Conservation (phyloP, 2,888 invertebrate genomes). For the Rhamnusium bicolor region DNA sequence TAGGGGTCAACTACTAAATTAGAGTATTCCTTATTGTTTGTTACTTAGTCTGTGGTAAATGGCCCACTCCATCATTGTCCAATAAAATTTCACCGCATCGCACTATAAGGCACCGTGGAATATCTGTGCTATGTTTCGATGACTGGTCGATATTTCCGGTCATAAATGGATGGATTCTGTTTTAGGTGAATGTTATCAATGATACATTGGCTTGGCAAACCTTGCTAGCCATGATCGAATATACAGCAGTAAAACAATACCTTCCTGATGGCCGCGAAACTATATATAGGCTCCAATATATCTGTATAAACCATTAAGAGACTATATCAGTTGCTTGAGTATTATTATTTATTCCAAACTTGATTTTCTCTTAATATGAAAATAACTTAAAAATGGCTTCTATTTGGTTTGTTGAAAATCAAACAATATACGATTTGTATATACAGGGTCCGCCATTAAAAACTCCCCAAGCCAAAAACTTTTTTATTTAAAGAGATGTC, state of each 20-base stretch:
- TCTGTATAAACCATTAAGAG: too few relatives aligned
- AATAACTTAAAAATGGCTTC: too few relatives aligned
- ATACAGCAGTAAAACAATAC: not conserved
- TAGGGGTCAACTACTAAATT: too few relatives aligned
- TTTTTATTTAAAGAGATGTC: too few relatives aligned
- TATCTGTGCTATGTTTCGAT: not conserved
- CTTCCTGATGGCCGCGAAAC: not conserved
- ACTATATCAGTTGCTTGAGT: too few relatives aligned
- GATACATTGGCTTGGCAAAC: not conserved
- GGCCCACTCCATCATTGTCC: not conserved
- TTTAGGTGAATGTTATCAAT: not conserved
- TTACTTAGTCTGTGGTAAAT: not conserved
- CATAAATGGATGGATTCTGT: not conserved
- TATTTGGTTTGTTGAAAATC: too few relatives aligned
- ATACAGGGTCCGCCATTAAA: too few relatives aligned
- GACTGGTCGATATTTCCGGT: not conserved
- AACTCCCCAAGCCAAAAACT: too few relatives aligned
- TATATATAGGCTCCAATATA: too few relatives aligned
- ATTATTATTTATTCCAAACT: too few relatives aligned
- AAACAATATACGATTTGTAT: too few relatives aligned
- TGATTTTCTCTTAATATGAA: too few relatives aligned
- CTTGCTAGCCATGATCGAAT: not conserved
- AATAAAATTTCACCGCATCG: not conserved
- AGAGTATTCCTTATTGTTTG: not conserved
- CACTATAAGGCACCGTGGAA: not conserved